Evolutionary conservation across 1,140 invertebrate species (phyloP), one percentile per base, ranked within the genome.

Genomic region (Chrysomallon squamiferum): DNA sequence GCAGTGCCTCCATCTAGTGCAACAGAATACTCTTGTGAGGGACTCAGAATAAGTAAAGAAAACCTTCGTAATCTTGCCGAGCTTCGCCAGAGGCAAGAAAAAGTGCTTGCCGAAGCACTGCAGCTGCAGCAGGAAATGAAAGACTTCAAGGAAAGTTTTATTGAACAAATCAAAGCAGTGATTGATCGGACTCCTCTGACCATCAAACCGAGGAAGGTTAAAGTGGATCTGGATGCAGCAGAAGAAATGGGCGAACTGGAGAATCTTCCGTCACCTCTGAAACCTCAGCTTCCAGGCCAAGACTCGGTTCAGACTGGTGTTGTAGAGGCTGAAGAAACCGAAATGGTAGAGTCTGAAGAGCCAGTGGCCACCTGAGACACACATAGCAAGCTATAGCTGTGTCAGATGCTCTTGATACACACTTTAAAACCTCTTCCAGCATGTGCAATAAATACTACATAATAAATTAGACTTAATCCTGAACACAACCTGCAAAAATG

Each of bases 111-210:
- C 0, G 88, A 89, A 45, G 88, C 90, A 11, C 78, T 87, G 29
- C 82, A 83, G 50, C 83, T 95, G 3, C 88, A 90, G 73, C 77
- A 89, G 43, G 89, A 91, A 73, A 91, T 94, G 79, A 72, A 86
- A 11, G 85, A 88, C 62, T 91, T 93, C 73, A 88, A 90, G 85
- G 90, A 78, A n/a, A 81, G 69, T 43, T 84, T 85, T 67, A 78
- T 75, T 41, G 59, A 72, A 35, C 74, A 84, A 54, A 74, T 85
- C 1, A 65, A 80, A 43, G 66, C 62, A 33, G 75, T 82, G 11
- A 59, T 81, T 4, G 64, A 73, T 30, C 65, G 74, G 29, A 80
- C 75, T 13, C 84, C 84, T 11, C 66, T 83, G 15, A 73, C 61
- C 13, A 75, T 85, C 11, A 77, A 77, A 60, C 82, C 82, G n/a